These are phyloP conservation scores for Zaprionus davidi DNA, from an alignment of 1,140 invertebrate species.

Conservation along the genomic window DNA sequence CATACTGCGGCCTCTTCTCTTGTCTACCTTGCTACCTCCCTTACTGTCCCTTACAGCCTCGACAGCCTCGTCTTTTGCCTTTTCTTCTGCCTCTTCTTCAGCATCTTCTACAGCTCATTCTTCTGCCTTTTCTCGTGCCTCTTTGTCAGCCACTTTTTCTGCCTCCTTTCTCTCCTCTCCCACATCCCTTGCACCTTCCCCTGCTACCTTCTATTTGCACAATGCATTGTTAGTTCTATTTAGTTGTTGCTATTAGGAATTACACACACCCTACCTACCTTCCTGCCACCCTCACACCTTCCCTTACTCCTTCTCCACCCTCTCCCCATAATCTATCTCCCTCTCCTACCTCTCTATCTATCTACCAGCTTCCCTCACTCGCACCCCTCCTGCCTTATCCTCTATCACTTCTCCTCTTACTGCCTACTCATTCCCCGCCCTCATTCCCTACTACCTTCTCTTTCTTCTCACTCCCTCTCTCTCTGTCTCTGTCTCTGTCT, in stretches of 20 bases:
- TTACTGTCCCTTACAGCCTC: background rate
- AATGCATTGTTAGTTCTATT: conserved; percentile 37
- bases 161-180: background rate
- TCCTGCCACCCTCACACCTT: background rate
- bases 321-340: background rate
- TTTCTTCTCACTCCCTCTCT: background rate
- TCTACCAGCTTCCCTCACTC: too few relatives aligned
- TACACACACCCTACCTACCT: conserved; percentile 22
- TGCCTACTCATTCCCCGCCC: too few relatives aligned
- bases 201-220: background rate
- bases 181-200: too few relatives aligned
- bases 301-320: background rate
- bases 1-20: too few relatives aligned
- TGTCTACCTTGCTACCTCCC: background rate
- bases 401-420: too few relatives aligned
- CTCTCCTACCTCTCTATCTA: background rate
- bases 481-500: background rate
- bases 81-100: too few relatives aligned
- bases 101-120: background rate
- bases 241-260: conserved; percentile 41
- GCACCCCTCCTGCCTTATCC: too few relatives aligned
- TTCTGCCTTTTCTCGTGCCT: background rate
- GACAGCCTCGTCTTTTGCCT: background rate
- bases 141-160: background rate
- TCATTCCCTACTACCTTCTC: too few relatives aligned